Evolutionary conservation across 2,113 vertebrate species (phyloP).

Genomic region (Poecile atricapillus): DNA sequence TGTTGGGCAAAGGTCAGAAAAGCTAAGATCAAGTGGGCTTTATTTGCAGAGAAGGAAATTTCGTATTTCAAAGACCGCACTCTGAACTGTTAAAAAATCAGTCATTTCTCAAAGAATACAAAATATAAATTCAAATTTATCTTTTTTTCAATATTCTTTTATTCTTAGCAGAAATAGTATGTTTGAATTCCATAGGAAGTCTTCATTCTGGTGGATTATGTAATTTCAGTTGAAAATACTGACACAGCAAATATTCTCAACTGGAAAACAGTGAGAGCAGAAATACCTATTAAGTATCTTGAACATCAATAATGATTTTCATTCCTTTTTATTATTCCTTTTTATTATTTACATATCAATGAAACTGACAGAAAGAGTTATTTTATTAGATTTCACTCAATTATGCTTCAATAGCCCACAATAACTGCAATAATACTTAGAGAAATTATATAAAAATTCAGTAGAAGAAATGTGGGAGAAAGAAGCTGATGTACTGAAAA

Average conservation of each 20-base stretch:
- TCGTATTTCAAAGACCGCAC: neutral
- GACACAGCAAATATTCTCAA: neutral
- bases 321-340: neutral
- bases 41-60: neutral
- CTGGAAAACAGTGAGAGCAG: neutral
- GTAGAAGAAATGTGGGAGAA: neutral
- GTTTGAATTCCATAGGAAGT: neutral
- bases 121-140: neutral
- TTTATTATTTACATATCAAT: neutral
- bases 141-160: neutral
- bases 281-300: neutral
- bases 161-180: neutral
- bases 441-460: neutral
- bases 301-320: neutral
- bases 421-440: neutral
- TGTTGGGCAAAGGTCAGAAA: neutral
- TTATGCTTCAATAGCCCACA: neutral
- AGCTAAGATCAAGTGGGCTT: neutral
- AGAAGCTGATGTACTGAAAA: neutral
- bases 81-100: neutral
- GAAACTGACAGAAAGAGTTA: neutral
- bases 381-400: neutral
- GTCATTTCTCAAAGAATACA: neutral
- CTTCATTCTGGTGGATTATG: neutral
- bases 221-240: neutral